Conservation (phyloP, 2,797 vertebrate genomes). For the Hydrolagus colliei region DNA sequence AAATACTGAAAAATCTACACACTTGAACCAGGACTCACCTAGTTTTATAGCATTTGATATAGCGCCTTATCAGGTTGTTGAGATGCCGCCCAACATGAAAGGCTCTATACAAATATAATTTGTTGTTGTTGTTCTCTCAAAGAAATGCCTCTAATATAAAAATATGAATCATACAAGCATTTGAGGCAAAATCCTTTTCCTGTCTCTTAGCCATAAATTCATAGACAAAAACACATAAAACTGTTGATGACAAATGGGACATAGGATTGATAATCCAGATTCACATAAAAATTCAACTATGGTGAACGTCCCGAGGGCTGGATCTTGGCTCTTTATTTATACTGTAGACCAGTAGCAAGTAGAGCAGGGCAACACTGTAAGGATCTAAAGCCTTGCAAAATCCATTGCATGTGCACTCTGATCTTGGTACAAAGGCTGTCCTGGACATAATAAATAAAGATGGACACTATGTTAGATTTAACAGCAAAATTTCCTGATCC, state of each 20-base stretch:
- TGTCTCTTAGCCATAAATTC: neutral
- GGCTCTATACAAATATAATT: too few species aligned
- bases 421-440: neutral
- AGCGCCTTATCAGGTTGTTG: too few species aligned
- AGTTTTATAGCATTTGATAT: too few species aligned
- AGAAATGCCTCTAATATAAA: neutral
- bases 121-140: too few species aligned
- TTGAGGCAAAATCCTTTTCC: neutral
- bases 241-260: slow-evolving; percentile 10
- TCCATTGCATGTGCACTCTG: neutral
- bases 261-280: slow-evolving; percentile 24
- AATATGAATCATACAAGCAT: neutral
- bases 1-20: too few species aligned
- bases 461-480: slow-evolving; percentile 21
- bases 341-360: neutral
- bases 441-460: slow-evolving; percentile 15
- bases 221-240: neutral
- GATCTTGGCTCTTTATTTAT: slow-evolving; percentile 2
- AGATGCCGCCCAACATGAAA: too few species aligned
- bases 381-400: neutral
- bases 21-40: too few species aligned
- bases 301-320: neutral
- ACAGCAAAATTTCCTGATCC: slow-evolving; percentile 2
- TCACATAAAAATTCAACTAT: neutral
- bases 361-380: neutral